Conservation (phyloP, 2,113 vertebrate genomes). For the Variabilichromis moorii region DNA sequence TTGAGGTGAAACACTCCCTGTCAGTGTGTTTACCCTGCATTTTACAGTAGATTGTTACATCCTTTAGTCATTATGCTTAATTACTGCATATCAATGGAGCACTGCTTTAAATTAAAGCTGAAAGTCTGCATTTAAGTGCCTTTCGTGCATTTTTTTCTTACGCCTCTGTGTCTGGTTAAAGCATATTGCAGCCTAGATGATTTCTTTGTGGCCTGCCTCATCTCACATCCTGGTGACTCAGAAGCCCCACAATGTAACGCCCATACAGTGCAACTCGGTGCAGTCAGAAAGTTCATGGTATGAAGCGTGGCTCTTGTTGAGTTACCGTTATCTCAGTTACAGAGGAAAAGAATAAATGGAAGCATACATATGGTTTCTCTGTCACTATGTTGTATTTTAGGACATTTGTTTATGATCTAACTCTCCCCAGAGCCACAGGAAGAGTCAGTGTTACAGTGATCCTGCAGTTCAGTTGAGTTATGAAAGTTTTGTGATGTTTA, state of each 20-base stretch:
- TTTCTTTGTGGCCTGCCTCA: constrained; percentile 18
- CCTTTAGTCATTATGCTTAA: background rate
- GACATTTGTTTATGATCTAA: background rate
- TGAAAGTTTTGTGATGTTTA: background rate
- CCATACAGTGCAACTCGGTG: constrained; percentile 3
- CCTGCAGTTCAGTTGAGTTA: background rate
- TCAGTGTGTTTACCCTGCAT: background rate
- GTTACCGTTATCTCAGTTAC: background rate
- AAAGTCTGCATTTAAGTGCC: background rate
- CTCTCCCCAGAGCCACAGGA: background rate
- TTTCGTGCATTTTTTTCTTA: background rate
- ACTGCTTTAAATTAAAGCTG: background rate
- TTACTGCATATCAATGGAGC: background rate
- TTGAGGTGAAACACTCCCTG: background rate
- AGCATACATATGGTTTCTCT: background rate
- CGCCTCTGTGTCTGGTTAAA: background rate
- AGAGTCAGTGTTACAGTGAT: background rate
- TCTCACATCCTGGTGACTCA: constrained; percentile 20
- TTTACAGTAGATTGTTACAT: background rate
- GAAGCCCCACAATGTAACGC: constrained; percentile 1
- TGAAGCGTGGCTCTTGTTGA: background rate
- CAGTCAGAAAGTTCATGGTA: constrained; percentile 13
- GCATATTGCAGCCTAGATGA: background rate
- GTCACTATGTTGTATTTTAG: background rate
- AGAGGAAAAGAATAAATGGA: background rate